A percentile compares a stretch with the other conserved stretches of the same genome.
These are phyloP conservation scores for Pholis gunnellus DNA, from an alignment of 2,113 vertebrate species.

Conservation along the genomic window DNA sequence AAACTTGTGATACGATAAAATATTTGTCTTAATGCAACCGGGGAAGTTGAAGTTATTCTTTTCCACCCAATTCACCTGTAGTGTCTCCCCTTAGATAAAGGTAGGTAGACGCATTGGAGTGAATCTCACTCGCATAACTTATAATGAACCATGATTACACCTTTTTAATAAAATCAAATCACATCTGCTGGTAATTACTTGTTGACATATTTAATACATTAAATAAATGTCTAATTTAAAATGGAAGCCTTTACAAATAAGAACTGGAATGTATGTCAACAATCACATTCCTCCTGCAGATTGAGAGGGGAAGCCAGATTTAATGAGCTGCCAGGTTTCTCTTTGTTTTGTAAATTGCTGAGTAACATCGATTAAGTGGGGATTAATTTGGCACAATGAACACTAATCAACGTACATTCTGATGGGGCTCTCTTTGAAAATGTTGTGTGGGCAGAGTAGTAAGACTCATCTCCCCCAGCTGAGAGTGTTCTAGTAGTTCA, in stretches of 20 bases:
- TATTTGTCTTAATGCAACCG: too few species aligned
- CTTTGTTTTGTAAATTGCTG: conserved; percentile 40
- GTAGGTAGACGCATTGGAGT: not conserved
- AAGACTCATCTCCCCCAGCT: not conserved
- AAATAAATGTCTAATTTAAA: conserved; percentile 31
- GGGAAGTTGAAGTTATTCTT: too few species aligned
- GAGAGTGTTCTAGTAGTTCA: not conserved
- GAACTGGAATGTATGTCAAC: conserved; percentile 5
- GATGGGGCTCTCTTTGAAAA: not conserved
- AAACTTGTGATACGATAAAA: too few species aligned
- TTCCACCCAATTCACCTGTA: not conserved
- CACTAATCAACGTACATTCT: conserved; percentile 20
- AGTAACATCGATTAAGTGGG: conserved; percentile 22
- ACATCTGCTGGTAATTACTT: conserved; percentile 8
- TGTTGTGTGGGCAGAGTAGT: conserved; percentile 3
- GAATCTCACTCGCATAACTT: conserved; percentile 8
- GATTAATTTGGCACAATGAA: conserved; percentile 37
- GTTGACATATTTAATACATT: conserved; percentile 22
- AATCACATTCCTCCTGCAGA: conserved; percentile 1
- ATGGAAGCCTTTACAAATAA: conserved; percentile 16
- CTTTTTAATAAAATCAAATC: not conserved
- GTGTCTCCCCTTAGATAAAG: not conserved
- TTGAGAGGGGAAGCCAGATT: not conserved
- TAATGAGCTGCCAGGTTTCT: conserved; percentile 23
- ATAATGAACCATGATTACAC: not conserved